Percentiles rank a stretch among this genome's conserved stretches.
These are phyloP conservation scores for Andrena bicolor DNA, from an alignment of 2,888 invertebrate species.

Conservation along the genomic window DNA sequence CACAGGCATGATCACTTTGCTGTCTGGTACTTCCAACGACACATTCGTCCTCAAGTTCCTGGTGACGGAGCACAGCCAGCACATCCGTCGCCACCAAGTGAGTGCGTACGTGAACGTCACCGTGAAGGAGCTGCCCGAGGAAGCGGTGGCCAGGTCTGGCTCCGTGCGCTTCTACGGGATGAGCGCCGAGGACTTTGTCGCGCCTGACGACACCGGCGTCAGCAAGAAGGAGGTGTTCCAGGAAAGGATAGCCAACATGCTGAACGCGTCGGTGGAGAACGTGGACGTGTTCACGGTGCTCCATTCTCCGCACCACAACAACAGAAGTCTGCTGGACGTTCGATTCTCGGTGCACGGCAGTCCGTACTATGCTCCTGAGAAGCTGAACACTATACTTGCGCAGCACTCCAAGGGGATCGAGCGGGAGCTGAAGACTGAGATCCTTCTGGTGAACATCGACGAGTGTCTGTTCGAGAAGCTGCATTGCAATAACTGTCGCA, in stretches of 20 bases:
- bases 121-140: constrained; percentile 94
- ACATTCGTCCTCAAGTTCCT: constrained; percentile 91
- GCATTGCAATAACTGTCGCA: constrained; percentile 91
- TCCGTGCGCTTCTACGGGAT: constrained; percentile 94
- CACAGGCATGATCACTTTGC: constrained; percentile 96
- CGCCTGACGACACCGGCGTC: constrained; percentile 86
- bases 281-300: constrained; percentile 98
- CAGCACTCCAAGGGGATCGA: constrained; percentile 90
- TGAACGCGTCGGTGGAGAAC: constrained; percentile 92
- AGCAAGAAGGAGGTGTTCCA: constrained; percentile 92
- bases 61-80: constrained; percentile 89
- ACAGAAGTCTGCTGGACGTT: constrained; percentile 90
- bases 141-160: constrained; percentile 96
- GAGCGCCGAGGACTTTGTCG: constrained; percentile 94
- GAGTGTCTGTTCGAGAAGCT: constrained; percentile 93
- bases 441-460: constrained; percentile 96
- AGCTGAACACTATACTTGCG: constrained; percentile 93
- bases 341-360: constrained; percentile 97
- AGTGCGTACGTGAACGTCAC: constrained; percentile 94
- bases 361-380: constrained; percentile 95
- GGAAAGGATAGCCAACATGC: constrained; percentile 88
- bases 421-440: constrained; percentile 89
- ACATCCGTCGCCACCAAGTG: constrained; percentile 89
- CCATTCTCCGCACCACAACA: constrained; percentile 88
- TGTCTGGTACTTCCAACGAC: constrained; percentile 90